Evolutionary conservation across 2,113 vertebrate genomes (phyloP).

Genomic region (Oncorhynchus gorbuscha): DNA sequence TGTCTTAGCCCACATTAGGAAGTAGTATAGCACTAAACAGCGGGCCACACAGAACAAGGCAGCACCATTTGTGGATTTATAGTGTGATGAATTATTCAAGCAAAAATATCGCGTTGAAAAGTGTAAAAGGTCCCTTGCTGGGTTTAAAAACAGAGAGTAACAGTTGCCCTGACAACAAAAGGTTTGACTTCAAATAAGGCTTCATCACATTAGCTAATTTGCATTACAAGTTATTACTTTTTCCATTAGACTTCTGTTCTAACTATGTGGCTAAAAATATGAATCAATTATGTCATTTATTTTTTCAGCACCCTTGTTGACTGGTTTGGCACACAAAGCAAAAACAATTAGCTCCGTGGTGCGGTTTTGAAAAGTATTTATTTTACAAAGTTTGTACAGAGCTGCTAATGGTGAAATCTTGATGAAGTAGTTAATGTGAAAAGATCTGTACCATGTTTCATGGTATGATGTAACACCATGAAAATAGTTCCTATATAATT

Average conservation of each 20-base stretch:
- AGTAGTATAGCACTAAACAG: constrained; percentile 52
- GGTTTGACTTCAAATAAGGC: constrained; percentile 68
- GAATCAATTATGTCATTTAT: constrained; percentile 54
- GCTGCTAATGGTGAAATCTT: constrained; percentile 52
- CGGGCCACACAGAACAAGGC: constrained; percentile 69
- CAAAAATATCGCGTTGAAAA: constrained; percentile 71
- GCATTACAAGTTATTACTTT: constrained; percentile 68
- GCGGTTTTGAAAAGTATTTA: constrained; percentile 34
- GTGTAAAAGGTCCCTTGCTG: constrained; percentile 74
- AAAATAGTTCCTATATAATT: constrained; percentile 42
- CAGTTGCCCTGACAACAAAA: constrained; percentile 74
- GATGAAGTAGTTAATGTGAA: constrained; percentile 27
- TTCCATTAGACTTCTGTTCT: constrained; percentile 62
- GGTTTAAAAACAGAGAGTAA: constrained; percentile 69
- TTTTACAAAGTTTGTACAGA: constrained; percentile 25
- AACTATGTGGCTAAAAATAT: constrained; percentile 49
- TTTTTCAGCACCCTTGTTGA: constrained; percentile 38
- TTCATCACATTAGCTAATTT: constrained; percentile 68
- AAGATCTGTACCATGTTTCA: constrained; percentile 24
- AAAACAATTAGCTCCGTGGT: constrained; percentile 63
- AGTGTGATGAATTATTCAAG: constrained; percentile 77
- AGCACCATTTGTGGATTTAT: constrained; percentile 66
- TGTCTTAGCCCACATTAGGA: constrained; percentile 7
- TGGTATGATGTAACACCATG: constrained; percentile 52
- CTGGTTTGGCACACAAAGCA: constrained; percentile 56